Conservation (phyloP, 2,888 invertebrate genomes). For the Xylophagus ater region DNA sequence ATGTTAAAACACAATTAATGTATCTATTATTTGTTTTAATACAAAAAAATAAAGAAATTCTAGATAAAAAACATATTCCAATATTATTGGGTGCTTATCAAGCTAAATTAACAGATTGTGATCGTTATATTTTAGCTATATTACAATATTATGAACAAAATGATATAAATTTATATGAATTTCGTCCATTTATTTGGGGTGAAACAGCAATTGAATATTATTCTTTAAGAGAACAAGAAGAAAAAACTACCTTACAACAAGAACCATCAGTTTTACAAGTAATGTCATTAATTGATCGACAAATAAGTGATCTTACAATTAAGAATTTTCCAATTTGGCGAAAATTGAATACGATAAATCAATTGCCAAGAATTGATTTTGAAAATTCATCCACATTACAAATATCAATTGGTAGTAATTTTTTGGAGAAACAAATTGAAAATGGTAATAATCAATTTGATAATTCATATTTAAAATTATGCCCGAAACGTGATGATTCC, state of each 20-base stretch:
- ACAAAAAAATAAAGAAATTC: constrained; percentile 47
- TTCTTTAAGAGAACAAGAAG: constrained; percentile 47
- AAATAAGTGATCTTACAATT: constrained; percentile 55
- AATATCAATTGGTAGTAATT: constrained; percentile 26
- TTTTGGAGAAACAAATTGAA: constrained; percentile 29
- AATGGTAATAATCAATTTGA: constrained; percentile 21
- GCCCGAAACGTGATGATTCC: constrained; percentile 28
- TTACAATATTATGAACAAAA: constrained; percentile 58
- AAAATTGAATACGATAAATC: constrained; percentile 37
- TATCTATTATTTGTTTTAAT: constrained; percentile 54
- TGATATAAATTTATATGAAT: constrained; percentile 51
- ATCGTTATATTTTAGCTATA: constrained; percentile 57
- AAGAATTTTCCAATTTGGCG: constrained; percentile 57
- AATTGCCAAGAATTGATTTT: constrained; percentile 29
- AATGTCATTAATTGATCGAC: constrained; percentile 55
- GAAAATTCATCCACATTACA: constrained; percentile 22
- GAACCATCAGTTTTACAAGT: constrained; percentile 64
- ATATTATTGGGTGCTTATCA: constrained; percentile 67
- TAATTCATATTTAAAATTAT: constrained; percentile 27
- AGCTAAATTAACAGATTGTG: constrained; percentile 56
- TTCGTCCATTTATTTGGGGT: constrained; percentile 76
- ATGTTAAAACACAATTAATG: constrained; percentile 50
- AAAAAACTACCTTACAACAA: constrained; percentile 47
- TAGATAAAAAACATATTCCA: constrained; percentile 59
- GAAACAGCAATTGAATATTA: constrained; percentile 68